Base-by-base conservation (phyloP, 2,113 vertebrate genomes). In the Pleuronectes platessa region DNA sequence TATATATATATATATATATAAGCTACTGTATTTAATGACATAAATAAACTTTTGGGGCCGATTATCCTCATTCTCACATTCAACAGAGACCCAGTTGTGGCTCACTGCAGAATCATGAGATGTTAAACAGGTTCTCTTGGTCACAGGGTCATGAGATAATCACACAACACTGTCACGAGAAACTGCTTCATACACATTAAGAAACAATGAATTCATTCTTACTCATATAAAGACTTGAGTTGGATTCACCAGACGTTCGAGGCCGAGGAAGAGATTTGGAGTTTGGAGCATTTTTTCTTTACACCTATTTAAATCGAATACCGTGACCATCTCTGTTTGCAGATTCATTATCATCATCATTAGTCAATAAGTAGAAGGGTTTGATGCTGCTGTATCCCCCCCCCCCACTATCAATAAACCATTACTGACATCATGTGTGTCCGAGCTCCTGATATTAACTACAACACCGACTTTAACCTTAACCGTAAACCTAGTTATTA, bases 191-290 rank as follows among this genome's bases (percentile, higher is more conserved):
- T 35, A 47, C 49, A 74, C 24, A 61, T 61, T 37, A 14, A 60
- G 49, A 60, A 40, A 77, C 73, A 85, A 74, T 51, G 65, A 42
- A 31, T 69, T 77, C 68, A 61, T 69, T 84, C 82, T 73, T 14
- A 21, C 42, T 68, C 58, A 18, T 62, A 54, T 18, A 40, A 11
- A 3, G 20, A 47, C 17, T 2, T 17, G 6, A 24, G 2, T 20
- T 5, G 1, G 47, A 9, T 54, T 54, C n/a, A 21, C 0, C 51
- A n/a, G 15, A 23, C 8, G 18, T 8, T 51, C 18, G 18, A 51
- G 35, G 35, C 35, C 35, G 7, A 37, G 2, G 7, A 9, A 10
- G 9, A 9, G 31, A 31, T 31, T 7, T 31, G 6, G 31, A 31
- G 31, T 31, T 31, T 31, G 31, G 31, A 31, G 31, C 6, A 0